phyloP scores from a whole-genome alignment of 2,888 invertebrate species.

The Alloplasta piceator region DNA sequence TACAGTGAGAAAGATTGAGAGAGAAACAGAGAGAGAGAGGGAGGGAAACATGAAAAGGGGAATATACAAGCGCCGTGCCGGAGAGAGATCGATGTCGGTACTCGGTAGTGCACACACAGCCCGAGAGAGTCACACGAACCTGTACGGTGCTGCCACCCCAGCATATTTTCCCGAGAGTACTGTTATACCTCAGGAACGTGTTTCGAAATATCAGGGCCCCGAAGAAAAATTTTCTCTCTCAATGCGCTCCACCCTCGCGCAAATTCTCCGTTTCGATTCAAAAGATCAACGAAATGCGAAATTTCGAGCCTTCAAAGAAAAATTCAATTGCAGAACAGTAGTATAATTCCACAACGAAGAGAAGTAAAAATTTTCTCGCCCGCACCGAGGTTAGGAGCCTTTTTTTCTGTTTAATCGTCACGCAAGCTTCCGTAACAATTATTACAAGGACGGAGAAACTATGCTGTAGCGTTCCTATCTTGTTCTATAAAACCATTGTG shows the following conservation, averaged over 20 bases:
- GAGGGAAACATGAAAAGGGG: slow-evolving; percentile 30
- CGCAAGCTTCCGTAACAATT: slow-evolving; percentile 42
- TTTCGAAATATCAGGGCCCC: neutral
- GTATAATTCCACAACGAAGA: slow-evolving; percentile 5
- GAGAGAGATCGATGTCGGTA: slow-evolving; percentile 66
- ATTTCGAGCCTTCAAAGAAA: neutral
- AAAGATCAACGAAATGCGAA: neutral
- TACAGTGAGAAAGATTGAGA: slow-evolving; percentile 16
- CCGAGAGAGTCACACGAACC: slow-evolving; percentile 59
- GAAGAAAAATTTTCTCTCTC: neutral
- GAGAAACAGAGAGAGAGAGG: slow-evolving; percentile 42
- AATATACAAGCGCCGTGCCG: slow-evolving; percentile 68
- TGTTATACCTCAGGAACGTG: slow-evolving; percentile 60
- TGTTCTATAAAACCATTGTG: neutral
- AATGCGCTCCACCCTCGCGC: neutral
- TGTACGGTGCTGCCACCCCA: slow-evolving; percentile 77
- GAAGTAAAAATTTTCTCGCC: slow-evolving; percentile 9
- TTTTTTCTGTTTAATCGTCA: neutral
- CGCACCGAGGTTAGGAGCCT: slow-evolving; percentile 10
- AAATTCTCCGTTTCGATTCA: neutral
- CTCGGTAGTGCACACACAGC: slow-evolving; percentile 48
- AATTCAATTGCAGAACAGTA: neutral
- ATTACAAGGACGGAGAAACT: slow-evolving; percentile 50
- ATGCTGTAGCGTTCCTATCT: neutral
- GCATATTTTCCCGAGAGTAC: slow-evolving; percentile 67